phyloP scores from a whole-genome alignment of 1,140 invertebrate species.

The Holcopasites calliopsidis region DNA sequence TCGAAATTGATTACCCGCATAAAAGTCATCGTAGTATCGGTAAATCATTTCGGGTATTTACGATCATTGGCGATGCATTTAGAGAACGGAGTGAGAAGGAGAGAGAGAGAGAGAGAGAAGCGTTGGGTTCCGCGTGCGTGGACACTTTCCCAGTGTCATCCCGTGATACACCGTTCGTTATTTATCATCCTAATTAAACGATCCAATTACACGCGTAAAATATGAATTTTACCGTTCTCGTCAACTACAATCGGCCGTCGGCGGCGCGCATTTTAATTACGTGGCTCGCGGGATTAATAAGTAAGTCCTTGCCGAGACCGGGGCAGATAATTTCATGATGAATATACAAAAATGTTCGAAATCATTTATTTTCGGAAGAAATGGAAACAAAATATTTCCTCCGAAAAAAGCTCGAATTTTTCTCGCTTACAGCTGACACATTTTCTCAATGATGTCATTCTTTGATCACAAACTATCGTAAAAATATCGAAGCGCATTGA shows the following conservation, averaged over 20 bases:
- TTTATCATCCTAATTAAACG: conserved; percentile 43
- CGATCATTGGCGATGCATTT: conserved; percentile 14
- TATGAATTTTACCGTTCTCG: conserved; percentile 29
- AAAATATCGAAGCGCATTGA: too few relatives aligned
- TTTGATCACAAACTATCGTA: too few relatives aligned
- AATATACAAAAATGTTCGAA: too few relatives aligned
- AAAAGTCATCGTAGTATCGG: conserved; percentile 22
- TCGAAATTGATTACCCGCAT: conserved; percentile 34
- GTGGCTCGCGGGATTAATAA: conserved; percentile 15
- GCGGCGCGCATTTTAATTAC: conserved; percentile 32
- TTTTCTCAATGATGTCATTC: too few relatives aligned
- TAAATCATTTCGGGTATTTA: conserved; percentile 32
- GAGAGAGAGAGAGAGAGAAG: not conserved
- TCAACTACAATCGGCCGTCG: not conserved
- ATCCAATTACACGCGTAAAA: conserved; percentile 36
- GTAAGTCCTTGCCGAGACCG: not conserved
- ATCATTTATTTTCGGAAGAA: too few relatives aligned
- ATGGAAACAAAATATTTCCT: too few relatives aligned
- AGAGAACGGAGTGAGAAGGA: not conserved
- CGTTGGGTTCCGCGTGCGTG: not conserved
- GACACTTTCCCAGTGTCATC: conserved; percentile 13
- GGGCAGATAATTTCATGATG: not conserved
- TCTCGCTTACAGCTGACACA: too few relatives aligned
- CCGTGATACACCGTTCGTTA: conserved; percentile 9
- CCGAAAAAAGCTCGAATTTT: too few relatives aligned